These are phyloP conservation scores for Endomychus coccineus DNA, from an alignment of 2,888 invertebrate genomes.

Conservation along the genomic window DNA sequence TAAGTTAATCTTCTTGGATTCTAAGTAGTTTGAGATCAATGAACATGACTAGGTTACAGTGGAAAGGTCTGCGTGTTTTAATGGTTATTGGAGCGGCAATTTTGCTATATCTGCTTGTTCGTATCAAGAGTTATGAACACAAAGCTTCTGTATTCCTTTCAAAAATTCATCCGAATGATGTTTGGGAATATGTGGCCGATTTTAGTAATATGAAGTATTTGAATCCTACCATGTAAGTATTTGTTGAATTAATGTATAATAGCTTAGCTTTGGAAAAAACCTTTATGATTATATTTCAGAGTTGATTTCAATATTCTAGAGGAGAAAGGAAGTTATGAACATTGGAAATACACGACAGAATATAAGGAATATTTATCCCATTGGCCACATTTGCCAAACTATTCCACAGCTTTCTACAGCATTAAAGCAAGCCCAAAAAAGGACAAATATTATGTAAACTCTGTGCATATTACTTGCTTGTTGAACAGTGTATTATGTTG, in stretches of 20 bases:
- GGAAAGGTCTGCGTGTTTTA: constrained; percentile 32
- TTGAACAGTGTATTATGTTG: constrained; percentile 51
- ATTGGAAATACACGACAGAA: constrained; percentile 61
- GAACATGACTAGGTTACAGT: constrained; percentile 35
- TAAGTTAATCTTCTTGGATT: not conserved
- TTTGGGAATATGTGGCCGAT: constrained; percentile 70
- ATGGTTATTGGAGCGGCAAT: constrained; percentile 25
- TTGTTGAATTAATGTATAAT: constrained; percentile 3
- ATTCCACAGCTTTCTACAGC: constrained; percentile 52
- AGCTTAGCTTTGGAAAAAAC: not conserved
- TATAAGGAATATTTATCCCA: constrained; percentile 59
- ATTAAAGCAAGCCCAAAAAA: constrained; percentile 46
- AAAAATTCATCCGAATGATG: constrained; percentile 51
- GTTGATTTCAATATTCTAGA: constrained; percentile 53
- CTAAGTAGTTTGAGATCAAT: no score
- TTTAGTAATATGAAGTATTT: constrained; percentile 64
- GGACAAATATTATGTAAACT: constrained; percentile 50
- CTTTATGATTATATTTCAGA: constrained; percentile 36
- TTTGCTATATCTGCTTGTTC: constrained; percentile 32
- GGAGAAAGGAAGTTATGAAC: constrained; percentile 58
- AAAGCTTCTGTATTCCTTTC: constrained; percentile 47
- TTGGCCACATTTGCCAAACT: constrained; percentile 55
- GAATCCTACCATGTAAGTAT: constrained; percentile 65
- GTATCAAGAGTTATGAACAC: constrained; percentile 40
- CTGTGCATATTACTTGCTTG: constrained; percentile 58